Evolutionary conservation across 2,888 invertebrate species (phyloP), one percentile per base, ranked within the genome.

Genomic region (Fragum whitleyi): DNA sequence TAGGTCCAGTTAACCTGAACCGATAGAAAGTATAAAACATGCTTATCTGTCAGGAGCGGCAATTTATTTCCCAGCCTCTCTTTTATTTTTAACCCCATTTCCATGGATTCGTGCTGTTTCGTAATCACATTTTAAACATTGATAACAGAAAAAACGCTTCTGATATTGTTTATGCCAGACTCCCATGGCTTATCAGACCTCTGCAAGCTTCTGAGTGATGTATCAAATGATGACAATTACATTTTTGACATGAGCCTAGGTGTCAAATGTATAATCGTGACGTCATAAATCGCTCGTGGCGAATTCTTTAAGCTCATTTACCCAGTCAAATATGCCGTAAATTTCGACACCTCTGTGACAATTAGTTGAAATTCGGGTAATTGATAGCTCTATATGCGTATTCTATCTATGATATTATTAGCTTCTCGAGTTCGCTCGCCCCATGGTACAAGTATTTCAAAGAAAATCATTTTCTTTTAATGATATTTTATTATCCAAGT

Each of bases 271-370:
- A 55, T 28, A 9, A 70, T 3, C 19, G 32, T 70, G 70, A 70
- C 53, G 53, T 55, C 55, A 70, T 21, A 55, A 55, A 32, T 7
- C 36, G 55, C 55, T 70, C 70, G 70, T 53, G 70, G 70, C 55
- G 36, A 55, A 55, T 55, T 70, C 55, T 70, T 70, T 57, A 23
- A 55, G 16, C 36, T 16, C 70, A 55, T 36, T 55, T 36, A 21
- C 9, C 11, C 29, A 21, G 32, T 57, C 70, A 70, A 19, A 68
- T 21, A 70, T 73, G 61, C 61, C 61, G 73, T 72, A 61, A 61
- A 29, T 62, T 73, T 73, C 47, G 73, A 73, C 73, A 73, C 73
- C 47, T 61, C 61, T 62, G 61, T 73, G 73, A 73, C 73, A 73
- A 42, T 51, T 28, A 36, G 61, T 23, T 72, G 42, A 72, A 59